Base-by-base conservation (phyloP, 2,113 vertebrate species). In the Blennius ocellaris region DNA sequence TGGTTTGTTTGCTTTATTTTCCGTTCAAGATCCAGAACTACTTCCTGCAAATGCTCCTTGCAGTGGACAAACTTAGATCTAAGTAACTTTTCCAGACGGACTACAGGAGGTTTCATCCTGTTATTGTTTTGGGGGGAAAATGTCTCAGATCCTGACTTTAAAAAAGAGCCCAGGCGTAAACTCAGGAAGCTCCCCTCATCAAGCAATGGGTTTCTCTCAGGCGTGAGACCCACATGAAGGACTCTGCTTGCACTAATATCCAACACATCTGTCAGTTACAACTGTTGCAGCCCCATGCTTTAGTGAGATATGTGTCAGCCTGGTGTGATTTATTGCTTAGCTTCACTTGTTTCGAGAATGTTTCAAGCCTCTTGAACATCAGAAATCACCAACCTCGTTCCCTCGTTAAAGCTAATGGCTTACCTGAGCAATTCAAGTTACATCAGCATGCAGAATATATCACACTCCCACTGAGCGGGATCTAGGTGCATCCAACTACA, bases 41-140 rank as follows among this genome's bases (percentile, higher is more conserved):
- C 65, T 70, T 82, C 78, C 73, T 75, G n/a, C 30, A 21, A 61
- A 48, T 60, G 40, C 43, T 60, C 39, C 39, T 70, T 54, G 36
- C 55, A 67, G 63, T 5, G 15, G 51, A 41, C 73, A 77, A 69
- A 63, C 53, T 39, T 15, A 16, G 30, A 47, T 15, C 50, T 44
- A 64, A 38, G 69, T 59, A 59, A 44, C 40, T 44, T 64, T 61
- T 72, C 51, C 50, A 63, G 63, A 70, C 6, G 7, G 59, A 37
- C 78, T n/a, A 37, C 49, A 58, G 72, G 76, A 69, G 56, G 74
- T 49, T 41, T 65, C 16, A 57, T 89, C 84, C 82, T 88, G 80
- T 81, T 86, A 86, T 90, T 87, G 83, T 83, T 86, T 54, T 67
- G 5, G 39, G 61, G 47, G 54, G 21, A n/a, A n/a, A 41, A 72